Evolutionary conservation across 2,888 invertebrate species (phyloP), one percentile per base, ranked within the genome.

Genomic region (Mesopsocus fuscifrons): DNA sequence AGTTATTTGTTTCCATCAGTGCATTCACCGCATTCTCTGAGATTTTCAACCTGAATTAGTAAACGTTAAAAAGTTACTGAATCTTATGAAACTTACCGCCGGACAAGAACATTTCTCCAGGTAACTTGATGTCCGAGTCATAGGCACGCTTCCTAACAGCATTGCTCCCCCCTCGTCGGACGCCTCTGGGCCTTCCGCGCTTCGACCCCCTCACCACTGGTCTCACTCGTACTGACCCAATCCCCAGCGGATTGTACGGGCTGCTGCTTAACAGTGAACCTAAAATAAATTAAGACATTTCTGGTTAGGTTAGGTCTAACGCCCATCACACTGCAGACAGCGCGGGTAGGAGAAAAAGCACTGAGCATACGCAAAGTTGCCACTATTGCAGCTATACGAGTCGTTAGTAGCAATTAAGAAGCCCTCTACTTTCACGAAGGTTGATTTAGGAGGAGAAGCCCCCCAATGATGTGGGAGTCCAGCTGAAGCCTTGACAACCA

Each of bases 121-220:
- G 38, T 6, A 38, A 21, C 20, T 38, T 38, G 6, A 38, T 38
- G 5, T 21, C 17, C 18, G 41, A 35, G 35, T 20, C 23, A 16
- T 22, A 21, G 42, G 42, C 9, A 20, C 38, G 17, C 21, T 38
- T 38, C 38, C 20, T 17, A 6, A 38, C 9, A 15, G 44, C 5
- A n/a, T 41, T 17, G 3, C 44, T 26, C 31, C 46, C 69, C 40
- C 71, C 69, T 51, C 79, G 68, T 2, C 79, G 63, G 1, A 78
- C 75, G 44, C 82, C 82, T 41, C 82, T 67, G 41, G 82, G 82
- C 38, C 82, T 66, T 0, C 82, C 82, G 15, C 82, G 71, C 53
- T 77, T 71, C 38, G 71, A 67, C 23, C 76, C 72, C 15, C 70
- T 58, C 11, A 62, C 59, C 15, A 61, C 57, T 31, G 61, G 55